Conservation (phyloP, 2,888 invertebrate species). For the Dysmachus trigonus region DNA sequence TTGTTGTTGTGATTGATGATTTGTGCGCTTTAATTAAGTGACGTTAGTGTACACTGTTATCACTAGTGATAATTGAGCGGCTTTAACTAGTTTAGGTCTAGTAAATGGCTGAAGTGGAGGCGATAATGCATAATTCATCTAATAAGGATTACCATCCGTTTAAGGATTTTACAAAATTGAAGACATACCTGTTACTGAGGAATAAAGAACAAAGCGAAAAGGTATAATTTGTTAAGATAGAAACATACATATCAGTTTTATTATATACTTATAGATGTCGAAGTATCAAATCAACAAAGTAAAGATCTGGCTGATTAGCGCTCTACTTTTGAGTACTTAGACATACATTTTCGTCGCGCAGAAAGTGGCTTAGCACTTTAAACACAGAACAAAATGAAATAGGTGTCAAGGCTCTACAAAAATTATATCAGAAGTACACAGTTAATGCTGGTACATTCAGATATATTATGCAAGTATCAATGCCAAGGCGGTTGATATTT, state of each 20-base stretch:
- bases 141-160: slow-evolving; percentile 55
- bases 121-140: slow-evolving; percentile 48
- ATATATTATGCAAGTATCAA: neutral
- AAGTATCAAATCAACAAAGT: neutral
- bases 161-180: slow-evolving; percentile 62
- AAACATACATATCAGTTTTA: too few relatives aligned
- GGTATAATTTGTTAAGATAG: too few relatives aligned
- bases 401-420: neutral
- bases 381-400: neutral
- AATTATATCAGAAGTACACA: neutral
- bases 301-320: neutral
- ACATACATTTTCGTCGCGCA: neutral
- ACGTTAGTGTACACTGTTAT: neutral
- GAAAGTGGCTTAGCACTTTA: neutral
- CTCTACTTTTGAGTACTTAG: neutral
- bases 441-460: neutral
- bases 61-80: neutral
- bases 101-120: slow-evolving; percentile 54
- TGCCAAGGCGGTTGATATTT: neutral
- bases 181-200: slow-evolving; percentile 61
- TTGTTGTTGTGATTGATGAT: neutral
- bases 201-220: slow-evolving; percentile 58
- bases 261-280: neutral
- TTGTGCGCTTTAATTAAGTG: neutral
- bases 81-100: neutral